Evolutionary conservation across 2,113 vertebrate genomes (phyloP).

Genomic region (Triplophysa siluroides): DNA sequence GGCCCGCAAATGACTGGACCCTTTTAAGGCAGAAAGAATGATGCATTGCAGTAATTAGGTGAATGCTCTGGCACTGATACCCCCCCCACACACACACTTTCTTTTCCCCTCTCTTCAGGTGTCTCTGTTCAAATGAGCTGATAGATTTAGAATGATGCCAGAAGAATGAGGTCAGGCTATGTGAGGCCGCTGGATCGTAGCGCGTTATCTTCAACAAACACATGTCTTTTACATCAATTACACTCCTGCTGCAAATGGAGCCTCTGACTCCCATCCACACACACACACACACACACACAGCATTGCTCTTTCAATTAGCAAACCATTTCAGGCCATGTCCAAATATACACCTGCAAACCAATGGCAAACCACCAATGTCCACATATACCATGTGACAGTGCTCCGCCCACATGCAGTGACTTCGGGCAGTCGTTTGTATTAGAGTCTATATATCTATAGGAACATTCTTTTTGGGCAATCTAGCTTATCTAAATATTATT

Average conservation of each 20-base stretch:
- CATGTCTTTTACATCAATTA: constrained; percentile 72
- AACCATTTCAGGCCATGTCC: constrained; percentile 15
- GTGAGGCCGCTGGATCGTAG: constrained; percentile 53
- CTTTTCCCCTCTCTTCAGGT: constrained; percentile 45
- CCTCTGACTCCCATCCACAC: constrained; percentile 41
- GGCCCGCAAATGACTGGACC: not conserved
- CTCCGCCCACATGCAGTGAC: too few relatives aligned
- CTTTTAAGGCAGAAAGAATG: constrained; percentile 22
- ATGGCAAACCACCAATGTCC: too few relatives aligned
- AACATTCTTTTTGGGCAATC: too few relatives aligned
- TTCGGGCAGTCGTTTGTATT: too few relatives aligned
- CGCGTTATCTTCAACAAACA: constrained; percentile 74
- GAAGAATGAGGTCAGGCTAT: constrained; percentile 68
- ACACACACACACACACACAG: constrained; percentile 7
- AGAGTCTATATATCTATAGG: too few relatives aligned
- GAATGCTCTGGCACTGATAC: constrained; percentile 33
- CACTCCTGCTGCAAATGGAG: constrained; percentile 72
- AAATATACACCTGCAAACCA: constrained; percentile 21
- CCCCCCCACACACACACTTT: not conserved
- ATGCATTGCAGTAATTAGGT: constrained; percentile 42
- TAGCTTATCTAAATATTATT: too few relatives aligned
- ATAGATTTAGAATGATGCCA: constrained; percentile 53
- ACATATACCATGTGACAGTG: too few relatives aligned
- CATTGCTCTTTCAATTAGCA: constrained; percentile 42
- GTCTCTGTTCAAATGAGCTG: constrained; percentile 52